Evolutionary conservation across 2,888 invertebrate species (phyloP), one percentile per base, ranked within the genome.

Genomic region (Rhopalosiphum nymphaeae): DNA sequence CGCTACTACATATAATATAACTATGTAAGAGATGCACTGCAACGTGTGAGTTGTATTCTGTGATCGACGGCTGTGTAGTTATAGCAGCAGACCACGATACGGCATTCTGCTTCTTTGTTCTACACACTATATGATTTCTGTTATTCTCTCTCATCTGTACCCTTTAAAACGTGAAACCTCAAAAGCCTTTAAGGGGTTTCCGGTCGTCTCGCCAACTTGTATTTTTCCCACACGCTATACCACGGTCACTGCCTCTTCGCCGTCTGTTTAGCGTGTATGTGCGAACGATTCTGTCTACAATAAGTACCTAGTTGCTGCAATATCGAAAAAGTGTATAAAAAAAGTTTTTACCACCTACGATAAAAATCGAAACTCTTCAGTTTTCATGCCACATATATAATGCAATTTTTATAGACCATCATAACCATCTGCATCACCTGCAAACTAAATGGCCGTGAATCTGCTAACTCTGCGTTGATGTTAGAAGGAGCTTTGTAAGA

Each of bases 151-250:
- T 78, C 36, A 9, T 36, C 36, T 78, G 36, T 78, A 21, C 36
- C 36, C 78, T 78, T 42, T 78, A 78, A 21, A 36, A 49, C n/a
- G 49, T 26, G 1, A 91, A 78, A 91, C 91, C 78, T 78, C 91
- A 78, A 91, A 91, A 91, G 91, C 91, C 61, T 91, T 78, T 42
- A 91, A 91, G 67, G 78, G 49, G 46, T 91, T 91, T 91, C 36
- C 61, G 49, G 91, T 91, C 78, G 46, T 89, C 89, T 57, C 16
- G 89, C 42, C 49, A n/a, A 67, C 49, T 67, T 49, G 44, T 78
- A 78, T 78, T 78, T 67, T 67, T 67, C 67, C n/a, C 87, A 87
- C 49, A 78, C 36, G 21, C 36, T 29, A 36, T 78, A 36, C 36
- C 78, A 29, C 36, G 36, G 36, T 9, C 36, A 21, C 36, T 9